Base-by-base conservation (phyloP, 2,888 invertebrate species). In the Chaitophorus viminalis region DNA sequence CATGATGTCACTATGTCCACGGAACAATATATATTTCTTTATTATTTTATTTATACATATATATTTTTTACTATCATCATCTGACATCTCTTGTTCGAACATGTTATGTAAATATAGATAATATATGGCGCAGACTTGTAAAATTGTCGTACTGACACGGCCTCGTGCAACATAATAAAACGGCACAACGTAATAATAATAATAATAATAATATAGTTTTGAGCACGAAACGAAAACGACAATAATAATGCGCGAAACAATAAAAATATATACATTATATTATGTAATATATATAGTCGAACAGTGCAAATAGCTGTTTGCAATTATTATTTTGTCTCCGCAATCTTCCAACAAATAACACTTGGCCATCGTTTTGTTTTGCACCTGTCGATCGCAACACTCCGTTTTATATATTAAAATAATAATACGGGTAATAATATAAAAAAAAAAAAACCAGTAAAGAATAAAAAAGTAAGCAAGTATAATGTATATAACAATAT, bases 81-180 rank as follows among this genome's bases (percentile, higher is more conserved):
- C 72, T 74, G 86, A 87, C 86, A 87, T 87, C 86, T 87, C 79
- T 87, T 79, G 86, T 87, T 72, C 86, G 79, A 87, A 87, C 86
- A 87, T 79, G 86, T 87, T 87, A 87, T 87, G 86, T 79, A 87
- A 87, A 87, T 79, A 87, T 87, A 60, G 79, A 87, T 79, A 87
- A 87, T 87, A 79, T 87, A 87, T n/a, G 74, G 74, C 79, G 60
- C 54, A 87, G 86, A 87, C 86, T 87, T 74, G 86, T 87, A 87
- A 87, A 79, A 87, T 87, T 87, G 86, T 87, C 79, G 79, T 86
- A 86, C 86, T 29, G 86, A 87, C 86, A 87, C 70, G 60, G 81
- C 74, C 65, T 72, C 86, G 78, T 54, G 78, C 85, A 72, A 77
- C 70, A 33, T 86, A 87, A 87, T 81, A 87, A 87, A 87, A 87